These are phyloP conservation scores for Diadegma fenestrale DNA, from an alignment of 2,888 invertebrate species.

Conservation along the genomic window DNA sequence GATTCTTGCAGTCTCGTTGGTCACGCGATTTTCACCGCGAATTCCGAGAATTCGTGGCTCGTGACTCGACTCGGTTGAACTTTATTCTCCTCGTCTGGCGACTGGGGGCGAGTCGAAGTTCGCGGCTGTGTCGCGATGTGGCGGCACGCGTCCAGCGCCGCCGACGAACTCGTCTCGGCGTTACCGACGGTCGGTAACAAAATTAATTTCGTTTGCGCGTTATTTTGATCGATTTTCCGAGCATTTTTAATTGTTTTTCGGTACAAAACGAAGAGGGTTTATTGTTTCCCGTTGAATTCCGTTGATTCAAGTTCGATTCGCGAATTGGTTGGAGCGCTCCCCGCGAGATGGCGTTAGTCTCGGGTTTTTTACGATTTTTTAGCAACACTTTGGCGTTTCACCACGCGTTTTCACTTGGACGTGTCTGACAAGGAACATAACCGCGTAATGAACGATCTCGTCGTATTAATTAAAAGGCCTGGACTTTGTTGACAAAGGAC, in stretches of 20 bases:
- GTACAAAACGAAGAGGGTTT: not conserved
- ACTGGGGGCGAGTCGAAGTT: not conserved
- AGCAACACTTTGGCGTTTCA: not conserved
- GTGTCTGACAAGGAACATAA: not conserved
- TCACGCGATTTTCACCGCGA: conserved; percentile 6
- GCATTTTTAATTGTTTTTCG: not conserved
- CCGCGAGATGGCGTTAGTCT: not conserved
- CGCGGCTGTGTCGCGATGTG: not conserved
- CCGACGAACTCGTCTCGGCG: not conserved
- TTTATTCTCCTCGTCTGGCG: no score
- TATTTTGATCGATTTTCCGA: not conserved
- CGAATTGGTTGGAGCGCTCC: not conserved
- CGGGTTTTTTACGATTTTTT: not conserved
- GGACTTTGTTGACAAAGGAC: not conserved
- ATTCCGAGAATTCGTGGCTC: not conserved
- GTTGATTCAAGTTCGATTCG: not conserved
- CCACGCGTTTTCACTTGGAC: not conserved
- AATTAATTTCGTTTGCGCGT: not conserved
- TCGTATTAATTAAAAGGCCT: not conserved
- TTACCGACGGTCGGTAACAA: not conserved
- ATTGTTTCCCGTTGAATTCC: not conserved
- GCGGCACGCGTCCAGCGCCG: not conserved
- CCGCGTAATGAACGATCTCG: not conserved
- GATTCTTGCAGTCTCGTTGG: not conserved
- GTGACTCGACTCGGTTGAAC: not conserved